Evolutionary conservation across 2,113 vertebrate species (phyloP).

Genomic region (Meles meles): DNA sequence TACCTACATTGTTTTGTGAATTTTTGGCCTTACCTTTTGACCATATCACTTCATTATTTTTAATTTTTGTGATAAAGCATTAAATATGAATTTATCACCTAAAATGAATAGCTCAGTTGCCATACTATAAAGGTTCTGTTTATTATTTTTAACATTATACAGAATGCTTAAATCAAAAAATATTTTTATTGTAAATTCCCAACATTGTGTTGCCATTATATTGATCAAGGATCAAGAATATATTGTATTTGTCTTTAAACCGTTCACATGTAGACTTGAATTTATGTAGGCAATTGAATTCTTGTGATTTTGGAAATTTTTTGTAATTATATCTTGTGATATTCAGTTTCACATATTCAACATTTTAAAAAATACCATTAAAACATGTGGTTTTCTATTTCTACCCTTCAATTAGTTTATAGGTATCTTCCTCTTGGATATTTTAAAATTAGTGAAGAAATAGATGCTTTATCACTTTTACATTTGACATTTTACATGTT

Average conservation of each 20-base stretch:
- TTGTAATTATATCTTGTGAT: background rate
- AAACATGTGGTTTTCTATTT: background rate
- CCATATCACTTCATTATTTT: background rate
- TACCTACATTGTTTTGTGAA: background rate
- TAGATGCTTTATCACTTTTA: background rate
- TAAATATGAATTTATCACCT: background rate
- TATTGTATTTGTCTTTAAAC: background rate
- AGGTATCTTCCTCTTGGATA: background rate
- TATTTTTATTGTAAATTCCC: background rate
- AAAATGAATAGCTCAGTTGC: background rate
- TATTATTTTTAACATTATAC: background rate
- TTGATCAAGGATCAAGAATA: background rate
- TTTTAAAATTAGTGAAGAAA: background rate
- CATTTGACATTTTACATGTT: background rate
- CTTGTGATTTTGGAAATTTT: background rate
- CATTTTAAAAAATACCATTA: background rate
- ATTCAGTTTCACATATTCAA: background rate
- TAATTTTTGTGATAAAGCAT: background rate
- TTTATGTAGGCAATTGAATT: background rate
- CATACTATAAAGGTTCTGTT: background rate
- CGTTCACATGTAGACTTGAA: background rate
- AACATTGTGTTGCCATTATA: background rate
- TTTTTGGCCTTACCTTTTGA: background rate
- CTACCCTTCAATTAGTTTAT: background rate
- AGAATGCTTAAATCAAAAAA: background rate